Base-by-base conservation (phyloP, 2,888 invertebrate species). In the Lithophane ornitopus region DNA sequence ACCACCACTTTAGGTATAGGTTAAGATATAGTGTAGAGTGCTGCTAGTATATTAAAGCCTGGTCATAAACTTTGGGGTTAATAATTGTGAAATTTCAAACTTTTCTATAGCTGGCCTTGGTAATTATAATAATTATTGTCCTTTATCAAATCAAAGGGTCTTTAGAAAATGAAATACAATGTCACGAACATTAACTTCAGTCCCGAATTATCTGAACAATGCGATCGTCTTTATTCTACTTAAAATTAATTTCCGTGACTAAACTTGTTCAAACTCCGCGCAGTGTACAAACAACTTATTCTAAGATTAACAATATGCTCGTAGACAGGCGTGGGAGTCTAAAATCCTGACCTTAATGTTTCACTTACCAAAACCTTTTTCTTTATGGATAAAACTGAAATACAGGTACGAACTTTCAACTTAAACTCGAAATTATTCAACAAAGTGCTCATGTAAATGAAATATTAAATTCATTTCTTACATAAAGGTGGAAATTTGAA, bases 401-500 rank as follows among this genome's bases (percentile, higher is more conserved):
- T 78, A 72, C 54, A 63, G 63, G 61, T 34, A 58, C 39, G 49
- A 84, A 85, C 39, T 76, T 86, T 76, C 41, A 74, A 85, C 61
- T 72, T 58, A 76, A 85, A 74, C 63, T 80, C 54, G 28, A 62
- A 76, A 75, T 85, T 83, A 83, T 85, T 78, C 74, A 71, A 72
- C 75, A 74, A 74, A 82, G 76, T 87, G 67, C 67, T 87, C 73
- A 82, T 72, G 72, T 68, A 63, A 85, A 79, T 78, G 66, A 76
- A 78, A 80, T 78, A 80, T 85, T 76, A 76, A 82, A 85, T 80
- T 76, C 65, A 85, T 72, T 85, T 83, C 83, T 82, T 82, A 74
- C 56, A 46, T 73, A 49, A 82, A 72, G 65, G 78, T 82, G 68
- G 66, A 74, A 81, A 85, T 82, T 73, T 66, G 76, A 73, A 85